Conservation (phyloP, 1,140 invertebrate genomes). For the Hylyphantes graminicola region DNA sequence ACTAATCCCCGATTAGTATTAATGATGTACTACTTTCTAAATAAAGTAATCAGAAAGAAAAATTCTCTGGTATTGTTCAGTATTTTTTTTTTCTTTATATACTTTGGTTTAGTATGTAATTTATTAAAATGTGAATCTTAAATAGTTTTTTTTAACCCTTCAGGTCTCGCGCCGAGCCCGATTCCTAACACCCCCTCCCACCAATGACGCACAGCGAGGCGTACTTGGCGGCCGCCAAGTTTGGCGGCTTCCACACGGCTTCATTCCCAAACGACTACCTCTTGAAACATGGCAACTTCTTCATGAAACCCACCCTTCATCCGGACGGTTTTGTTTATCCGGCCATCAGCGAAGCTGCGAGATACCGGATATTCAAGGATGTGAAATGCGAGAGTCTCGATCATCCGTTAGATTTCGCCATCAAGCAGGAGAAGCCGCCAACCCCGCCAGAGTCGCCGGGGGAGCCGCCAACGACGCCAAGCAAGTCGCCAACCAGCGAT, state of each 20-base stretch:
- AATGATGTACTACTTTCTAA: too few relatives aligned
- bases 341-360: conserved; percentile 9
- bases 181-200: too few relatives aligned
- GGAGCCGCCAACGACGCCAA: conserved; percentile 10
- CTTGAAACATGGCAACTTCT: conserved; percentile 51
- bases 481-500: neutral
- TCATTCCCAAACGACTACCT: conserved; percentile 48
- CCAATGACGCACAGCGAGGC: conserved; percentile 44
- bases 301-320: conserved; percentile 45
- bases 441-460: conserved; percentile 44
- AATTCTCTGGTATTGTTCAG: too few relatives aligned
- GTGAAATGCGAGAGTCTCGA: conserved; percentile 24
- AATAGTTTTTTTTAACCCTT: too few relatives aligned
- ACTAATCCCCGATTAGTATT: too few relatives aligned
- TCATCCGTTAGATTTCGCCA: conserved; percentile 41
- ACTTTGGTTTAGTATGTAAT: too few relatives aligned
- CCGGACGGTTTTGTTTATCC: conserved; percentile 48
- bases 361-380: conserved; percentile 27
- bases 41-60: too few relatives aligned
- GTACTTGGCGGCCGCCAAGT: conserved; percentile 32
- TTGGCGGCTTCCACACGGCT: conserved; percentile 1
- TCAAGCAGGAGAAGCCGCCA: conserved; percentile 53
- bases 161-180: too few relatives aligned
- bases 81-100: too few relatives aligned
- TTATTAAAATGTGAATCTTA: too few relatives aligned